These are phyloP conservation scores for Drosophila quadrilineata DNA, from an alignment of 1,140 invertebrate species.

Conservation along the genomic window DNA sequence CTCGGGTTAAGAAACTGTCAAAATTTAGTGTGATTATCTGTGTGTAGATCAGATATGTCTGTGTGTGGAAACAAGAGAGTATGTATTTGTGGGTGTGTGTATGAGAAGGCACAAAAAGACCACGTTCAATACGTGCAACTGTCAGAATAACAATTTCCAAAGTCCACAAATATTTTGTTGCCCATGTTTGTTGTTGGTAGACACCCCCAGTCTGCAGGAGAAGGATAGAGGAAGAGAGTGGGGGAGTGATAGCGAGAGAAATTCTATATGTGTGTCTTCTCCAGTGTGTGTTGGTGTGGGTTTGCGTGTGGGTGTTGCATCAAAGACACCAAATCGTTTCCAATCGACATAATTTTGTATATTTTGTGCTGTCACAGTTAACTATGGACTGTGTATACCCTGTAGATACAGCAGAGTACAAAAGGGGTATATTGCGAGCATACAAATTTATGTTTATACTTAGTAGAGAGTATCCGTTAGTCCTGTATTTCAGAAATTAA, in stretches of 20 bases:
- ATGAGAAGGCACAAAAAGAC: conserved; percentile 9
- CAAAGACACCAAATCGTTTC: conserved; percentile 49
- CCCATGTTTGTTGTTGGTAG: conserved; percentile 8
- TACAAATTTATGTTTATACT: neutral
- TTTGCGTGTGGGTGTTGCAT: conserved; percentile 12
- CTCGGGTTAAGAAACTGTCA: conserved; percentile 34
- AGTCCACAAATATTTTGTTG: conserved; percentile 63
- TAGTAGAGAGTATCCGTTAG: neutral
- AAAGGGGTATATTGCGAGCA: neutral
- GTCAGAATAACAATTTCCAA: conserved; percentile 67
- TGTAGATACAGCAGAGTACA: neutral
- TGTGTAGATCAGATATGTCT: too few relatives aligned
- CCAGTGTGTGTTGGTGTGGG: neutral
- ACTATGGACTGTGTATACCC: neutral
- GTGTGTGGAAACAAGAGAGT: neutral
- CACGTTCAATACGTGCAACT: conserved; percentile 35
- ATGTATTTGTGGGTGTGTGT: neutral
- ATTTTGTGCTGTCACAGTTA: neutral
- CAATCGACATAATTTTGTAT: conserved; percentile 55
- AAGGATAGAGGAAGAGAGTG: too few relatives aligned
- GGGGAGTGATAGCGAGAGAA: too few relatives aligned
- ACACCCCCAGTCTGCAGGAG: too few relatives aligned
- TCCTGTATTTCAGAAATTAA: neutral
- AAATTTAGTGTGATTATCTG: neutral
- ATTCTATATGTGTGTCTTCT: neutral